Conservation (phyloP, 2,888 invertebrate species). For the Hirtodrosophila trivittata region DNA sequence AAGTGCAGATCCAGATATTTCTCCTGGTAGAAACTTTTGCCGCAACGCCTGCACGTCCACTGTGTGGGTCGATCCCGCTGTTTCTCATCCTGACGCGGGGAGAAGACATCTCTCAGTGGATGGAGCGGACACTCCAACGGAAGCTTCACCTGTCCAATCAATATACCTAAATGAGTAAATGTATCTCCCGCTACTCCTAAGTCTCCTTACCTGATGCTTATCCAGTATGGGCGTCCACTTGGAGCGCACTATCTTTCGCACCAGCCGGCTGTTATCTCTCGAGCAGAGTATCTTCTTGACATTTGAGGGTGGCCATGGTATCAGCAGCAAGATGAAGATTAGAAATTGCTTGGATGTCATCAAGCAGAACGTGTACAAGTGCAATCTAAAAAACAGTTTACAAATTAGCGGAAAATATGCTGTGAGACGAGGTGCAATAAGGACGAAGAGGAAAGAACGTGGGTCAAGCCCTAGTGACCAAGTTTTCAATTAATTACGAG, state of each 20-base stretch:
- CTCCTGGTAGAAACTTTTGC: slow-evolving; percentile 95
- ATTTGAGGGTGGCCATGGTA: slow-evolving; percentile 94
- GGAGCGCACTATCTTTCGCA: slow-evolving; percentile 93
- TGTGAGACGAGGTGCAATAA: slow-evolving; percentile 7
- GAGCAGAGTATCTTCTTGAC: slow-evolving; percentile 94
- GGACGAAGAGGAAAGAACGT: too few species aligned
- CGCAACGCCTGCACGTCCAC: slow-evolving; percentile 96
- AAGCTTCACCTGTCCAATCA: slow-evolving; percentile 87
- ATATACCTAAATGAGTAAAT: too few species aligned
- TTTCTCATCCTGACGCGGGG: slow-evolving; percentile 93
- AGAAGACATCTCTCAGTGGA: slow-evolving; percentile 93
- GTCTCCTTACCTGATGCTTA: slow-evolving; percentile 88
- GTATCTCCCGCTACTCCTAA: too few species aligned
- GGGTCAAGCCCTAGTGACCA: slow-evolving; percentile 37
- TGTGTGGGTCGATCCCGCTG: slow-evolving; percentile 93
- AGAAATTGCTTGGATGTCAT: slow-evolving; percentile 57
- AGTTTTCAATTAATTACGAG: slow-evolving; percentile 50
- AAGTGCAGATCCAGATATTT: slow-evolving; percentile 94
- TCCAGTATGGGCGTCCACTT: slow-evolving; percentile 96
- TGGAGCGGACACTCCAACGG: slow-evolving; percentile 96
- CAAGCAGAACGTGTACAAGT: slow-evolving; percentile 88
- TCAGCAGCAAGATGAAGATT: slow-evolving; percentile 86
- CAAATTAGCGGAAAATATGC: slow-evolving; percentile 2
- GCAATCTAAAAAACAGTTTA: slow-evolving; percentile 86
- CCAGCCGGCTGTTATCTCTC: slow-evolving; percentile 94